phyloP scores from a whole-genome alignment of 2,888 invertebrate genomes.

The Eupithecia abbreviata region DNA sequence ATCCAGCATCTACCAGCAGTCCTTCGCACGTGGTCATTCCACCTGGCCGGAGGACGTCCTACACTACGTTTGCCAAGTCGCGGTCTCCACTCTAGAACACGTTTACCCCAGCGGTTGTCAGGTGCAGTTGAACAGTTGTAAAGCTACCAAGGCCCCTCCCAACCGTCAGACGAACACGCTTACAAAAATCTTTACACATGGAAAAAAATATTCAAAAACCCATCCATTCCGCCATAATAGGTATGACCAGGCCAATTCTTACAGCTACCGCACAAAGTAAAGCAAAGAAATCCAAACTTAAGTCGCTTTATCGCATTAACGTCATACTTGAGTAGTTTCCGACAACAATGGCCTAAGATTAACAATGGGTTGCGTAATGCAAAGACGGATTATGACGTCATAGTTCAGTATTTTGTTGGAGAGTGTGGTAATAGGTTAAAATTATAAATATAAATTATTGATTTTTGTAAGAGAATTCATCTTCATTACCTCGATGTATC shows the following conservation, averaged over 20 bases:
- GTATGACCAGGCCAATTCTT: conserved; percentile 23
- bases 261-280: conserved; percentile 37
- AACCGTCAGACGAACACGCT: neutral
- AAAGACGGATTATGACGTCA: conserved; percentile 34
- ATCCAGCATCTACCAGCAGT: too few relatives aligned
- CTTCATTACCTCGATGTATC: too few relatives aligned
- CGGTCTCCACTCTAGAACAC: too few relatives aligned
- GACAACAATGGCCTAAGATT: conserved; percentile 37
- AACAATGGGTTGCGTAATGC: conserved; percentile 50
- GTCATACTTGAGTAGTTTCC: conserved; percentile 55
- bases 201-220: neutral
- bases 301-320: conserved; percentile 63
- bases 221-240: neutral
- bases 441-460: too few relatives aligned
- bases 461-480: too few relatives aligned
- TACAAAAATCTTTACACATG: neutral
- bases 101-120: too few relatives aligned
- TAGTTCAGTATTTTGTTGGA: neutral
- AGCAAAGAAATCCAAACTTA: conserved; percentile 38
- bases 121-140: too few relatives aligned
- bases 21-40: too few relatives aligned
- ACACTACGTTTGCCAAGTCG: too few relatives aligned
- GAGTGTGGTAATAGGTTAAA: neutral
- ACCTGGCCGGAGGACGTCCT: too few relatives aligned
- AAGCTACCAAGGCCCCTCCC: too few relatives aligned